Conservation (phyloP, 2,797 vertebrate genomes). For the Microctenopoma stevenorrisi region DNA sequence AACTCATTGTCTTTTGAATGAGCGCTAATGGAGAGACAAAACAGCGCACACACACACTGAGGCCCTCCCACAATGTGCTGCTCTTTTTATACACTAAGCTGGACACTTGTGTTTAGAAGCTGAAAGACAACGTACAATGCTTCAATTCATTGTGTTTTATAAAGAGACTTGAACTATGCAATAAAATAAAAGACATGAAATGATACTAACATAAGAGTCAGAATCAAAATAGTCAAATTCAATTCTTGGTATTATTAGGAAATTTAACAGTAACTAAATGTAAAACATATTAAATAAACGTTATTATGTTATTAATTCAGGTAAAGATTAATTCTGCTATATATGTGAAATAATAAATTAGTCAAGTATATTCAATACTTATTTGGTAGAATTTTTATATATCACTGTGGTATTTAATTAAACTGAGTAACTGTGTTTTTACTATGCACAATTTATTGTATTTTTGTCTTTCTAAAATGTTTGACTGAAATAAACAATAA, state of each 20-base stretch:
- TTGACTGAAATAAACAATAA: background rate
- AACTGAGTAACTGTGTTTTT: background rate
- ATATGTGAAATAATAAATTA: background rate
- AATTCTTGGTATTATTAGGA: background rate
- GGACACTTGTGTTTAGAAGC: conserved; percentile 37
- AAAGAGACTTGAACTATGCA: too few species aligned
- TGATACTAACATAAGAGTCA: too few species aligned
- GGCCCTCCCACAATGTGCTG: conserved; percentile 60
- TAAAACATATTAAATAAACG: background rate
- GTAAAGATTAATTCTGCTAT: background rate
- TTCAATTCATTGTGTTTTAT: background rate
- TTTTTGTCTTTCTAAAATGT: conserved; percentile 12
- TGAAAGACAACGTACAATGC: conserved; percentile 2
- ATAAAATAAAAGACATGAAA: too few species aligned
- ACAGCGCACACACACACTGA: conserved; percentile 57
- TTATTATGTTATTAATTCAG: background rate
- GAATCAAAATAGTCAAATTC: background rate
- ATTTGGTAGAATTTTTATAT: background rate
- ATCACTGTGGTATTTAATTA: conserved; percentile 5
- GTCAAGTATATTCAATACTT: background rate
- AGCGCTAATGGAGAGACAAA: conserved; percentile 80
- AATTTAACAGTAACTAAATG: background rate
- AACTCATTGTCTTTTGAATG: conserved; percentile 79
- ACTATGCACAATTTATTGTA: background rate
- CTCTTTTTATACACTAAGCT: conserved; percentile 66